Evolutionary conservation across 2,888 invertebrate genomes (phyloP).

Genomic region (Parasteatoda lunata): DNA sequence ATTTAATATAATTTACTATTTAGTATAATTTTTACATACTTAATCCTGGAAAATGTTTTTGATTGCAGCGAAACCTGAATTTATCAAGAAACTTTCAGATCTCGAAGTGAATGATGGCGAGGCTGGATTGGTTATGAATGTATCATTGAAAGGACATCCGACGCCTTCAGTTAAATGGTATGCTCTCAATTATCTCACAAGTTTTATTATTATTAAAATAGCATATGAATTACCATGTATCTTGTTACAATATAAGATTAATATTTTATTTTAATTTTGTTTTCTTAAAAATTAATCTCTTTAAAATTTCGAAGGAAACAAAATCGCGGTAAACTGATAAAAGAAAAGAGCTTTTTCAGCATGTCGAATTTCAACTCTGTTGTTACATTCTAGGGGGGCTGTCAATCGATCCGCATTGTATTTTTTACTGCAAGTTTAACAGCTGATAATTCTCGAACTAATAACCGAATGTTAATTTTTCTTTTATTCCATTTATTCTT

Average conservation of each 20-base stretch:
- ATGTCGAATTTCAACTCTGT: too few relatives aligned
- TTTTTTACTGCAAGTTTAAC: too few relatives aligned
- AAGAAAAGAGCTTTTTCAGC: too few relatives aligned
- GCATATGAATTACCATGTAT: background rate
- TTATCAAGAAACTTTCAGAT: constrained; percentile 77
- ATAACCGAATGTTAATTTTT: too few relatives aligned
- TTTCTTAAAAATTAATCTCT: background rate
- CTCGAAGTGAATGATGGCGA: constrained; percentile 75
- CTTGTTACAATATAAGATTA: background rate
- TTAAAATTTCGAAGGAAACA: background rate
- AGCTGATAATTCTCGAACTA: too few relatives aligned
- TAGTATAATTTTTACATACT: too few relatives aligned
- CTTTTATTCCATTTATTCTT: too few relatives aligned
- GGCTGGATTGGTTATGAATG: constrained; percentile 85
- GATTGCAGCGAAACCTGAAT: constrained; percentile 77
- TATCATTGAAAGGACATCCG: constrained; percentile 92
- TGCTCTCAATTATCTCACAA: constrained; percentile 41
- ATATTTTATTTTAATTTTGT: background rate
- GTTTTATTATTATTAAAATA: background rate
- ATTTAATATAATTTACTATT: too few relatives aligned
- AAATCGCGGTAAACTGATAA: too few relatives aligned
- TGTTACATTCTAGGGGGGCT: too few relatives aligned
- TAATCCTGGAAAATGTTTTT: background rate
- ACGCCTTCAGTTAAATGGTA: constrained; percentile 87
- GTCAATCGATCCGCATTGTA: too few relatives aligned